Percentiles rank a stretch among this genome's conserved stretches.
phyloP scores from a whole-genome alignment of 2,113 vertebrate species.

The Lagopus muta region DNA sequence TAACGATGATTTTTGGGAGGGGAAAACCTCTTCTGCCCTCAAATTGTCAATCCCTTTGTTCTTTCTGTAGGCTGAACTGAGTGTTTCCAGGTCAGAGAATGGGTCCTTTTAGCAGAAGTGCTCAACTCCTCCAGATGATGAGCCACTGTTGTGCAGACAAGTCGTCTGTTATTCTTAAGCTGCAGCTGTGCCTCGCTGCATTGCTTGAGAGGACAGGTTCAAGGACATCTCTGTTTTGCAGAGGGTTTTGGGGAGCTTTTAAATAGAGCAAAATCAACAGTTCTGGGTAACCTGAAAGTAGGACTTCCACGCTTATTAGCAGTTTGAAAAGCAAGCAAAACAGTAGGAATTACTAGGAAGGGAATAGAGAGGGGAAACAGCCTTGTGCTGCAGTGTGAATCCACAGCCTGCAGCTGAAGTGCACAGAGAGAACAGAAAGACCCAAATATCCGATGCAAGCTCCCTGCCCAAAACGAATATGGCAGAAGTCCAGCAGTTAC shows the following conservation, averaged over 20 bases:
- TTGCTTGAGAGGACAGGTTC: conserved; percentile 1
- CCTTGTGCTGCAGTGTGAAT: background rate
- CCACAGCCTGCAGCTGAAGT: background rate
- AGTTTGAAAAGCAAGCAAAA: background rate
- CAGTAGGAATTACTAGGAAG: background rate
- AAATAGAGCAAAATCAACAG: background rate
- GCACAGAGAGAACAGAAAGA: background rate
- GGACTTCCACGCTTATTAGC: background rate
- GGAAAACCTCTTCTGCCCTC: background rate
- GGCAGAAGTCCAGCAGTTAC: background rate
- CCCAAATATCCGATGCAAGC: background rate
- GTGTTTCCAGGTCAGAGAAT: background rate
- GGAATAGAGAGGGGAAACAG: background rate
- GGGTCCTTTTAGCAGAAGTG: background rate
- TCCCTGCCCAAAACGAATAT: background rate
- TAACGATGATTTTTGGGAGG: background rate
- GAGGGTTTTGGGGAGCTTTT: background rate
- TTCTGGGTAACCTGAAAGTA: background rate
- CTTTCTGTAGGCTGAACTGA: background rate
- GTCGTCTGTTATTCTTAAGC: background rate
- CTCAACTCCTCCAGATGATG: background rate
- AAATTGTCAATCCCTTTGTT: background rate
- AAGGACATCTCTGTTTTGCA: background rate
- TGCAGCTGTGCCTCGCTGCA: background rate
- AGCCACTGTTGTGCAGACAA: background rate